These are phyloP conservation scores for Callocephalon fimbriatum DNA, from an alignment of 2,113 vertebrate species.

Conservation along the genomic window DNA sequence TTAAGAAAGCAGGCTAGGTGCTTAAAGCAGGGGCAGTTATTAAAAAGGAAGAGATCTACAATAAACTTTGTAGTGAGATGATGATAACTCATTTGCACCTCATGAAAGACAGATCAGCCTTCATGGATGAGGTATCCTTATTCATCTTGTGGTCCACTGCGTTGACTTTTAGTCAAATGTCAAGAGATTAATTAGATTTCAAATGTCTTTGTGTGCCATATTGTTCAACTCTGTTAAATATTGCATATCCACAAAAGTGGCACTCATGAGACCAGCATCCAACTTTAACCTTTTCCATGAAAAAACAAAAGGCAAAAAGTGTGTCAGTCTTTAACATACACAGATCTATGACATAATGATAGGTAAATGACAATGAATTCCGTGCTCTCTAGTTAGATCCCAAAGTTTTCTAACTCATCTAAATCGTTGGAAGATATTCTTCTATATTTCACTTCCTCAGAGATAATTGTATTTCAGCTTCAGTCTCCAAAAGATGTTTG, in stretches of 20 bases:
- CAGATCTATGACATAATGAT: neutral
- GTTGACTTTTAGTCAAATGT: conserved; percentile 68
- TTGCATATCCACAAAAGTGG: neutral
- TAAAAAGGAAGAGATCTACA: conserved; percentile 49
- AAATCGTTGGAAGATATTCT: neutral
- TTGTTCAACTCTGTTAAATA: conserved; percentile 34
- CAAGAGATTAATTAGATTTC: conserved; percentile 61
- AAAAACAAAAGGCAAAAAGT: neutral
- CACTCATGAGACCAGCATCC: neutral
- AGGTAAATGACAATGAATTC: neutral
- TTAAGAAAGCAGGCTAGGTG: conserved; percentile 12
- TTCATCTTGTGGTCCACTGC: conserved; percentile 15
- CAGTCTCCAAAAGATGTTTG: neutral
- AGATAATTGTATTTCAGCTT: neutral
- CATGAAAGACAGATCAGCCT: conserved; percentile 52
- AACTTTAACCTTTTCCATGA: neutral
- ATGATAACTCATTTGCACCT: conserved; percentile 51
- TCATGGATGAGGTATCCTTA: conserved; percentile 43
- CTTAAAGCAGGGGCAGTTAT: conserved; percentile 38
- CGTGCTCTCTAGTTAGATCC: neutral
- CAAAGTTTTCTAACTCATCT: neutral
- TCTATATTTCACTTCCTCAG: neutral
- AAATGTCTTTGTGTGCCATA: neutral
- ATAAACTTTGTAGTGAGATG: conserved; percentile 47
- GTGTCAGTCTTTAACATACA: neutral